A percentile compares a stretch with the other conserved stretches of the same genome.
These are phyloP conservation scores for Onthophagus sagittarius DNA, from an alignment of 2,888 invertebrate species.

Conservation along the genomic window DNA sequence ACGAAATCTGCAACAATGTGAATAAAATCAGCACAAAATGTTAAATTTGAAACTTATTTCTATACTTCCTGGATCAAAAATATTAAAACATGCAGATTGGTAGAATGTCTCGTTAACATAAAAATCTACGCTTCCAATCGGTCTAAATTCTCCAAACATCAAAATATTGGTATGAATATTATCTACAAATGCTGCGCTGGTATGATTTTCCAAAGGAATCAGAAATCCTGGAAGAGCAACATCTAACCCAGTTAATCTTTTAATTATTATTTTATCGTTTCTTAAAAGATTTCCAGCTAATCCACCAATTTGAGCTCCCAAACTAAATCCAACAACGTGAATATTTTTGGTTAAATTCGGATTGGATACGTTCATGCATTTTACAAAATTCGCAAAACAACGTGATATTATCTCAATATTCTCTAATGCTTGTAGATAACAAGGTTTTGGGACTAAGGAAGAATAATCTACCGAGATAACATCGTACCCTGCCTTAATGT, in stretches of 20 bases:
- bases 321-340: conserved; percentile 63
- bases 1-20: neutral
- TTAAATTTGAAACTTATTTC: neutral
- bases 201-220: conserved; percentile 44
- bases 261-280: conserved; percentile 44
- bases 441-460: conserved; percentile 56
- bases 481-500: conserved; percentile 57
- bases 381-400: conserved; percentile 58
- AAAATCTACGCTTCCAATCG: conserved; percentile 55
- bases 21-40: neutral
- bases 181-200: conserved; percentile 61
- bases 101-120: conserved; percentile 56
- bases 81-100: conserved; percentile 57
- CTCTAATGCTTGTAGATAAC: conserved; percentile 56
- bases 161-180: conserved; percentile 61
- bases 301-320: conserved; percentile 61
- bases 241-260: conserved; percentile 60
- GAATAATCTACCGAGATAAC: conserved; percentile 62
- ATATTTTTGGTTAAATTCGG: conserved; percentile 43
- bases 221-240: conserved; percentile 63
- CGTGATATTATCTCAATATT: conserved; percentile 58
- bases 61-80: conserved; percentile 13
- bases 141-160: conserved; percentile 54
- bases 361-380: conserved; percentile 44
- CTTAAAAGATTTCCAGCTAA: conserved; percentile 51